A percentile compares a stretch with the other conserved stretches of the same genome.
These are phyloP conservation scores for Puffinus mauretanicus DNA, from an alignment of 2,113 vertebrate species.

Conservation along the genomic window DNA sequence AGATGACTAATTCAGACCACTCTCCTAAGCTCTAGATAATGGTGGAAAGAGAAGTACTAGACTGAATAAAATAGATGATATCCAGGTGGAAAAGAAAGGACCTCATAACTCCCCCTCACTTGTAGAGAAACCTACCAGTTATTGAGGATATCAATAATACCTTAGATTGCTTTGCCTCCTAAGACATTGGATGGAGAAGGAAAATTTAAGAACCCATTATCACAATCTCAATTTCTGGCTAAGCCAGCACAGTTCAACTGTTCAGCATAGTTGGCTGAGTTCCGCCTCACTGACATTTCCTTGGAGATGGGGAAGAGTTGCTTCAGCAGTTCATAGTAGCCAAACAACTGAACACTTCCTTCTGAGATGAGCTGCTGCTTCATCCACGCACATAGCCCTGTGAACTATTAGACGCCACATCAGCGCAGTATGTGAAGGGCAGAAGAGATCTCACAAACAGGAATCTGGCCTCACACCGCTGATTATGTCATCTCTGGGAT, in stretches of 20 bases:
- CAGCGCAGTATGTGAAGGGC: background rate
- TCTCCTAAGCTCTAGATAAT: background rate
- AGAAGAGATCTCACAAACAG: background rate
- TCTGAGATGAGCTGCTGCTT: background rate
- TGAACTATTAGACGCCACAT: background rate
- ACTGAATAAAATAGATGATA: background rate
- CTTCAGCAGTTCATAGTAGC: background rate
- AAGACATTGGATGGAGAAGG: background rate
- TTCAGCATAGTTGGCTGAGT: background rate
- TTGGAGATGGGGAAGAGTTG: background rate
- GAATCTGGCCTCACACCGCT: background rate
- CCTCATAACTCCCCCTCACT: background rate
- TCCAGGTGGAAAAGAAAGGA: background rate
- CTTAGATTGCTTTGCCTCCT: background rate
- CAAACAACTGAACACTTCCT: background rate
- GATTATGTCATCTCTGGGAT: background rate
- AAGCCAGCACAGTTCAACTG: background rate
- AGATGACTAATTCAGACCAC: background rate
- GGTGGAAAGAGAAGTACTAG: background rate
- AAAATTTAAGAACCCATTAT: background rate
- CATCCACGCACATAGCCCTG: fast-evolving
- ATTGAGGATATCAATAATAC: background rate
- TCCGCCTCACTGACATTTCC: background rate
- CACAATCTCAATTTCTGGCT: background rate
- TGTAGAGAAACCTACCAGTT: background rate